Conservation (phyloP, 2,113 vertebrate species). For the Pionites leucogaster region DNA sequence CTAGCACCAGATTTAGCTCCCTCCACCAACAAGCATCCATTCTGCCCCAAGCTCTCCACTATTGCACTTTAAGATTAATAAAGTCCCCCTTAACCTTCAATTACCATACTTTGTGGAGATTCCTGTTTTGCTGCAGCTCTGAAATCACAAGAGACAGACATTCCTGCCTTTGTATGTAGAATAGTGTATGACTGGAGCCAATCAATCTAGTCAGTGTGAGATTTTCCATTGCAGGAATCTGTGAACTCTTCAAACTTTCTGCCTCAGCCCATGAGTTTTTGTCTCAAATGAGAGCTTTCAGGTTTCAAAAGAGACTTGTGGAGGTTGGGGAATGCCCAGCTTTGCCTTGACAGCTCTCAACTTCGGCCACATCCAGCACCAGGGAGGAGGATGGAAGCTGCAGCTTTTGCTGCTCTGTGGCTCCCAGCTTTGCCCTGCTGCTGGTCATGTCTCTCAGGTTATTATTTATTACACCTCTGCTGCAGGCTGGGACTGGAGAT, state of each 20-base stretch:
- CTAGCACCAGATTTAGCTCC: background rate
- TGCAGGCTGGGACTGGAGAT: background rate
- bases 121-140: background rate
- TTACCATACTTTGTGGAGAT: background rate
- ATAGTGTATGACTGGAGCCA: background rate
- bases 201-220: background rate
- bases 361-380: rapidly evolving
- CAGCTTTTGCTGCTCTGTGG: background rate
- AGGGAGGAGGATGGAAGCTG: background rate
- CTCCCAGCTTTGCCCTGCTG: background rate
- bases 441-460: background rate
- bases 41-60: background rate
- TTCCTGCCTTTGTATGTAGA: background rate
- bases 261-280: background rate
- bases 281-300: background rate
- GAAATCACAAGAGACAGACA: background rate
- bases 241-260: background rate
- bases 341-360: background rate
- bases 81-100: background rate
- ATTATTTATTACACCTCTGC: background rate
- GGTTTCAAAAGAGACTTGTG: background rate
- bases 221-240: background rate
- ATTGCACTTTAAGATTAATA: background rate
- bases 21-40: background rate
- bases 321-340: background rate